phyloP scores from a whole-genome alignment of 2,888 invertebrate genomes.

The Cephus sareptanus region DNA sequence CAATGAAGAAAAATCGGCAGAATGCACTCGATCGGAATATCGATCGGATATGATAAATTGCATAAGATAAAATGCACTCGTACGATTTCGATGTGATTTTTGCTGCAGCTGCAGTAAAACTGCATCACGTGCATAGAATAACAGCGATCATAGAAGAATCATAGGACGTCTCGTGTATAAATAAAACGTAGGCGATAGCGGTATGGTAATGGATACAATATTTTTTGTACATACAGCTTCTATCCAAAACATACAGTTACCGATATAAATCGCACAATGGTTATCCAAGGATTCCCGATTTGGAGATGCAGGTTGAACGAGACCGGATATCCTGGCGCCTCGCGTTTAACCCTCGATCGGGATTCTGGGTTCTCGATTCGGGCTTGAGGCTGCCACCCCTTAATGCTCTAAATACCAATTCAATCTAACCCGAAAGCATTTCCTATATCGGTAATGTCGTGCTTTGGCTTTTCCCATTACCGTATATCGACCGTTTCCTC shows the following conservation, averaged over 20 bases:
- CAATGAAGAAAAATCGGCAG: not conserved
- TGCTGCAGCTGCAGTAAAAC: not conserved
- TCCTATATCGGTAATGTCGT: conserved; percentile 24
- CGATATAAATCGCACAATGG: not conserved
- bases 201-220: not conserved
- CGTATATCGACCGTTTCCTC: conserved; percentile 21
- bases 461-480: conserved; percentile 24
- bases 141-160: not conserved
- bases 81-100: not conserved
- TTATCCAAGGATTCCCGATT: not conserved
- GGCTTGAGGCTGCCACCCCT: conserved; percentile 15
- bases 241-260: not conserved
- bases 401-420: conserved; percentile 23
- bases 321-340: conserved; percentile 17
- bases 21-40: not conserved
- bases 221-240: not conserved
- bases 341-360: conserved; percentile 23
- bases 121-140: not conserved
- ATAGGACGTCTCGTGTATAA: not conserved
- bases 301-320: conserved; percentile 14
- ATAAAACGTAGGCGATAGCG: not conserved
- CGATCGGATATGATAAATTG: not conserved
- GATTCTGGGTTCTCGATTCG: not conserved
- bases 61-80: not conserved
- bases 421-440: conserved; percentile 25